Evolutionary conservation across 1,140 invertebrate species (phyloP).

Genomic region (Amyelois transitella): DNA sequence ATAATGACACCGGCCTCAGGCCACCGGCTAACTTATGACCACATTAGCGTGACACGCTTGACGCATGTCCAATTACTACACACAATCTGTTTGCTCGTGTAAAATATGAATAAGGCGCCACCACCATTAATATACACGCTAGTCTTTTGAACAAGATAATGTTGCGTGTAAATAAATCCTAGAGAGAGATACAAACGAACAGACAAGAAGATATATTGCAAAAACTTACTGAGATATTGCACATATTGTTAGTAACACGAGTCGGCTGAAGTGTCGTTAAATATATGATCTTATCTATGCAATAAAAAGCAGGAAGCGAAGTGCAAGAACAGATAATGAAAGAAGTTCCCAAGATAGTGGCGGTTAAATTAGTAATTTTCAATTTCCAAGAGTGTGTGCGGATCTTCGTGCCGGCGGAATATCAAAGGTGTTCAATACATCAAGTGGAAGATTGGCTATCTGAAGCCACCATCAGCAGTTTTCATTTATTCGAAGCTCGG

Average conservation of each 20-base stretch:
- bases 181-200: slow-evolving; percentile 58
- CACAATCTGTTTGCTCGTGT: slow-evolving; percentile 54
- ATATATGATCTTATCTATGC: background rate
- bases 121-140: slow-evolving; percentile 46
- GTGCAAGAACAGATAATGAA: background rate
- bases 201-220: slow-evolving; percentile 56
- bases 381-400: background rate
- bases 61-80: slow-evolving; percentile 67
- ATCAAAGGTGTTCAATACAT: slow-evolving; percentile 16
- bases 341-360: background rate
- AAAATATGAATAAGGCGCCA: slow-evolving; percentile 55
- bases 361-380: background rate
- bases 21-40: slow-evolving; percentile 51
- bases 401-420: background rate
- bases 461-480: slow-evolving; percentile 17
- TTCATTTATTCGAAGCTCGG: slow-evolving; percentile 31
- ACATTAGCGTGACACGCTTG: slow-evolving; percentile 60
- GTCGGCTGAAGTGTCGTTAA: background rate
- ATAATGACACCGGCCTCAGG: slow-evolving; percentile 47
- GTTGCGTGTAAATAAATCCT: slow-evolving; percentile 62
- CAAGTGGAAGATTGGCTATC: slow-evolving; percentile 27
- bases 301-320: background rate
- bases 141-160: slow-evolving; percentile 58
- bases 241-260: slow-evolving; percentile 36
- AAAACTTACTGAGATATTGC: slow-evolving; percentile 56